Evolutionary conservation across 2,888 invertebrate genomes (phyloP), one percentile per base, ranked within the genome.

Genomic region (Ectemnius lituratus): DNA sequence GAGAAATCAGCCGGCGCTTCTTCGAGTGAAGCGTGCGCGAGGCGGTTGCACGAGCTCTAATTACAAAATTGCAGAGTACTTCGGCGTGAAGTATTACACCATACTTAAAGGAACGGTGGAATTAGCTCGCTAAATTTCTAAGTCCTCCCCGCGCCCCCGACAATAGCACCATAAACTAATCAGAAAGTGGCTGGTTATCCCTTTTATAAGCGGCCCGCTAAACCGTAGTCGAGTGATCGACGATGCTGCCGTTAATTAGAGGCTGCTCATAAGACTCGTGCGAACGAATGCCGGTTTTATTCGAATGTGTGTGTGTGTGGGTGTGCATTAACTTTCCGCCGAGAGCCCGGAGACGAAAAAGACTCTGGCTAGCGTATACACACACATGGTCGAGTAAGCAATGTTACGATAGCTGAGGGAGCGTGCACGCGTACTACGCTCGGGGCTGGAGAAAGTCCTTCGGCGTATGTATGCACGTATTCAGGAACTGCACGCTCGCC

Each of bases 381-480:
- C 4, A 20, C 60, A 20, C 20, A 60, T 23, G 52, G 52, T 52
- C 62, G 68, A 71, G 71, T 67, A 64, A 78, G 70, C 62, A 70
- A 72, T 66, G 69, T 73, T 71, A 74, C 74, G 76, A 76, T 68
- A 65, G 67, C 46, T 58, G 52, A 56, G 57, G 49, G 28, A 18
- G 46, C 52, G 16, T 11, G 52, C 52, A 52, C 52, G 61, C 67
- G 66, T 64, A 49, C 64, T 70, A 73, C 62, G 81, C 82, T 70
- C 60, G 52, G 52, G 81, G 70, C 69, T 78, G 74, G 83, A 84
- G 83, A 84, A 84, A 84, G 83, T 84, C 67, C 70, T 67, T 37
- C 27, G 65, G 49, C 67, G 62, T 45, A 37, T 37, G 2, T 37
- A 37, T 52, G 4, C 52, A 52, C 16, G 52, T 52, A 58, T 65